Base-by-base conservation (phyloP, 1,140 invertebrate genomes). In the Chymomyza costata region DNA sequence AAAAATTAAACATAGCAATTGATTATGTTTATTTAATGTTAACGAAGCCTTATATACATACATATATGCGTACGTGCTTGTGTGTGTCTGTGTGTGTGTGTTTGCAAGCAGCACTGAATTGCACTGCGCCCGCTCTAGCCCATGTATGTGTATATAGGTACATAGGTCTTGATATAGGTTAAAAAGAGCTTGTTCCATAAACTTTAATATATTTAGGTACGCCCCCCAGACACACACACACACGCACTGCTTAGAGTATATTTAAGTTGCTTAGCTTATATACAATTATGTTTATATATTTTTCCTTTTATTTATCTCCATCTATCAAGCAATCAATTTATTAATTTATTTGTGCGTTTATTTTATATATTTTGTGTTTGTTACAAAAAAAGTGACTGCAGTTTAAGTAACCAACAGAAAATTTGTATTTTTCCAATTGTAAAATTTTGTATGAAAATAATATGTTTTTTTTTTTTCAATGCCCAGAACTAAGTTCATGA, bases 401-500 rank as follows among this genome's bases (percentile, higher is more conserved):
- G n/a, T n/a, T n/a, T n/a, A n/a, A n/a, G n/a, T n/a, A n/a, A n/a
- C n/a, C n/a, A n/a, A n/a, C n/a, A n/a, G n/a, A n/a, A n/a, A n/a
- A n/a, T n/a, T n/a, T n/a, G n/a, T n/a, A n/a, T n/a, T n/a, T n/a
- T 28, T 28, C 10, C 10, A 28, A 6, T 28, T 28, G 10, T 28
- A 28, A 28, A 28, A 28, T 6, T 28, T 6, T 28, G 5, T 28
- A 28, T 28, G 10, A 6, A 28, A 10, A 6, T 10, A 6, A 28
- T n/a, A n/a, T 28, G 5, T 28, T 28, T 35, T 39, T 60, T 47
- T 37, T 57, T 61, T 50, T 66, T 54, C 15, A 13, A 40, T 57
- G 34, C 38, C 56, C 51, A 59, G 71, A 78, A 78, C 71, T 47
- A 78, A 78, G 71, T 78, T 78, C 71, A 57, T 44, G 50, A 59